These are phyloP conservation scores for Chaetodon auriga DNA, from an alignment of 2,113 vertebrate species.

Conservation along the genomic window DNA sequence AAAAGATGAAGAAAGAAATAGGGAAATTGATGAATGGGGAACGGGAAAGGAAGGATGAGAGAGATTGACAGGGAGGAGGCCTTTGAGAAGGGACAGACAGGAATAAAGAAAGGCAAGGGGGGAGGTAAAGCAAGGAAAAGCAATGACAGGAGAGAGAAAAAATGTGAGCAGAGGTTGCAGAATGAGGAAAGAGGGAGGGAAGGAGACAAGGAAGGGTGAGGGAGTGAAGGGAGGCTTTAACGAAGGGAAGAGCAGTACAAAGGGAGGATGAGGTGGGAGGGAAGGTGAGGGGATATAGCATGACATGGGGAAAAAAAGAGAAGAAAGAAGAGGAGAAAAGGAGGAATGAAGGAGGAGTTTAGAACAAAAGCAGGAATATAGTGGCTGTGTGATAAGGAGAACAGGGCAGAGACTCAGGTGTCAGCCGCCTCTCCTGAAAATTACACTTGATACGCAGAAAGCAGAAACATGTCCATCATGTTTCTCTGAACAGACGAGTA, in stretches of 20 bases:
- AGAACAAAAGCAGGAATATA: constrained; percentile 58
- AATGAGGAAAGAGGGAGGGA: background rate
- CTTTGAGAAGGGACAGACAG: background rate
- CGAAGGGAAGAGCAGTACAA: constrained; percentile 20
- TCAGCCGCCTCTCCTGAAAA: constrained; percentile 31
- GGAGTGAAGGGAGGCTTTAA: constrained; percentile 1
- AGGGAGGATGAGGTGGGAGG: constrained; percentile 9
- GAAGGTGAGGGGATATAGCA: constrained; percentile 15
- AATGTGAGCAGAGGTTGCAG: background rate
- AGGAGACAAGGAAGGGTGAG: background rate
- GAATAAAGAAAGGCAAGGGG: background rate
- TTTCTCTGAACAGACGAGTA: constrained; percentile 3
- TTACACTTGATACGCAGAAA: background rate
- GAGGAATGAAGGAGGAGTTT: constrained; percentile 60
- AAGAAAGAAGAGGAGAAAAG: constrained; percentile 32
- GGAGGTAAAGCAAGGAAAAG: background rate
- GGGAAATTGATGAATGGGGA: background rate
- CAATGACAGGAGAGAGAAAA: background rate
- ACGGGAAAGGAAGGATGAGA: background rate
- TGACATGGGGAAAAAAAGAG: constrained; percentile 44
- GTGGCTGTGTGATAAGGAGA: constrained; percentile 26
- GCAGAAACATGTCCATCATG: background rate
- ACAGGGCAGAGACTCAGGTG: constrained; percentile 51
- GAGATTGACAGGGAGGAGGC: background rate
- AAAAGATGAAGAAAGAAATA: background rate